Conservation (phyloP, 2,888 invertebrate genomes). For the Galerucella pusilla region DNA sequence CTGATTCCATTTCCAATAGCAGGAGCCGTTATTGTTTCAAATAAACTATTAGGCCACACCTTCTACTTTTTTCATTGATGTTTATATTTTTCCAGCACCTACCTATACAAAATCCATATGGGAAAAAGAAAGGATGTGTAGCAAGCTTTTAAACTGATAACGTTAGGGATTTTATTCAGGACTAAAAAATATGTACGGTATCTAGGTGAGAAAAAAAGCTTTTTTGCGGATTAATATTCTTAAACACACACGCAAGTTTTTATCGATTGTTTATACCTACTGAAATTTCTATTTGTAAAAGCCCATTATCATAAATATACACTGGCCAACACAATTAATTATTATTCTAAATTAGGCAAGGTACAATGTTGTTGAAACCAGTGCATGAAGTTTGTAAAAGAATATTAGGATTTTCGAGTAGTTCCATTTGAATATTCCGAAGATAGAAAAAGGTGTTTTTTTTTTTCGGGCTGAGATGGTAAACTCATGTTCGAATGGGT, state of each 20-base stretch:
- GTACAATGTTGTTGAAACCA: no score
- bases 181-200: neutral
- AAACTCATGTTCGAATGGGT: no score
- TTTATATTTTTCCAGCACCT: neutral
- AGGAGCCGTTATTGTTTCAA: neutral
- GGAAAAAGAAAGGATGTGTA: neutral
- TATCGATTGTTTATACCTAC: neutral
- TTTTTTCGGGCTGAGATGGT: no score
- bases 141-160: neutral
- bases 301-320: no score
- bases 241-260: neutral
- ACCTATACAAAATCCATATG: neutral
- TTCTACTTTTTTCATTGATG: neutral
- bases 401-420: no score
- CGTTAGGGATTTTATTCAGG: neutral
- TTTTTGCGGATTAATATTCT: neutral
- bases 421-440: no score
- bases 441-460: no score
- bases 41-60: neutral
- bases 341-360: no score
- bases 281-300: neutral
- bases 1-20: no score
- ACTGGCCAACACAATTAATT: no score
- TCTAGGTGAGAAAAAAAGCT: neutral
- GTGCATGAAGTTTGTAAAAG: no score